Conservation (phyloP, 2,113 vertebrate species). For the Larimichthys polyactis region DNA sequence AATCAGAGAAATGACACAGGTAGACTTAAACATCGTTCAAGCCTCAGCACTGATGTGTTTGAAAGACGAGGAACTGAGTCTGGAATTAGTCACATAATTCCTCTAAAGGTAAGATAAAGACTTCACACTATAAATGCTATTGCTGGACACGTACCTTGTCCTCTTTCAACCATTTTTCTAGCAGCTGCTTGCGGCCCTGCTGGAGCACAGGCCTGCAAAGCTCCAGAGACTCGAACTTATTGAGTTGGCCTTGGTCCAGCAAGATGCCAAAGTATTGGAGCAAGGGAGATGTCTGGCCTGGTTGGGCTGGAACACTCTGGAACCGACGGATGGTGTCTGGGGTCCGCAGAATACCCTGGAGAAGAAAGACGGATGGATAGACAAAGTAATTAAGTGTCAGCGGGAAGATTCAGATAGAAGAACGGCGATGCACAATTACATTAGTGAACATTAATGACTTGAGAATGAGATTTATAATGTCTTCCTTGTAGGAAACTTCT, state of each 20-base stretch:
- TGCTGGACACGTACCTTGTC: constrained; percentile 88
- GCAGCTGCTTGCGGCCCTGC: constrained; percentile 96
- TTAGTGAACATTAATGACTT: neutral
- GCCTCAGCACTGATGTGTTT: neutral
- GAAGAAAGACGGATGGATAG: neutral
- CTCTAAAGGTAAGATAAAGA: neutral
- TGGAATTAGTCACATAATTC: neutral
- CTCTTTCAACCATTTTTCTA: constrained; percentile 99
- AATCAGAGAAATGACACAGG: neutral
- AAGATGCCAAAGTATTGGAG: constrained; percentile 98
- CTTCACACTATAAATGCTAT: neutral
- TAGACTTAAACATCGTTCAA: neutral
- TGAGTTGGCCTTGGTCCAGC: constrained; percentile 97
- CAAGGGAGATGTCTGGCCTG: constrained; percentile 96
- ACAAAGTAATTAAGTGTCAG: neutral
- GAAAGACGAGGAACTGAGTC: neutral
- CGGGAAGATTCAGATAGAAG: neutral
- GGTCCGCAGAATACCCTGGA: constrained; percentile 95
- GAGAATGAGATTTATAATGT: neutral
- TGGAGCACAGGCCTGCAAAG: constrained; percentile 97
- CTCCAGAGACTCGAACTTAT: constrained; percentile 98
- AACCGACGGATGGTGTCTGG: constrained; percentile 98
- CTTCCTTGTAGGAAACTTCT: neutral
- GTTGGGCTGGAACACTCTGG: constrained; percentile 97
- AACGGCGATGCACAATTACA: neutral